A percentile compares a stretch with the other conserved stretches of the same genome.
Evolutionary conservation across 2,888 invertebrate species (phyloP).

Genomic region (Drepana falcataria): DNA sequence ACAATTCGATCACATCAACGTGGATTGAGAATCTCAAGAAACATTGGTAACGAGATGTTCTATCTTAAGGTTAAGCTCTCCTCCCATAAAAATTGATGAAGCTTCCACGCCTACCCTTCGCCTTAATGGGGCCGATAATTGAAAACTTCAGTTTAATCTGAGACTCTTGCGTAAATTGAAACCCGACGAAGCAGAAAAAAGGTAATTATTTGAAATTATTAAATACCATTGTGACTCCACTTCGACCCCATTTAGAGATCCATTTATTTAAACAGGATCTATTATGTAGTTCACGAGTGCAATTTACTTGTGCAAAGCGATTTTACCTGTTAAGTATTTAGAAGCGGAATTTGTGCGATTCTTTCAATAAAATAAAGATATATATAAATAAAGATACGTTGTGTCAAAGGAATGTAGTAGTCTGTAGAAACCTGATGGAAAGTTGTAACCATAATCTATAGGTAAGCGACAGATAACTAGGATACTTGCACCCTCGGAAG

Average conservation of each 20-base stretch:
- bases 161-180: constrained; percentile 56
- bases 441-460: too few species aligned
- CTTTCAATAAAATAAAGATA: too few species aligned
- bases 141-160: constrained; percentile 63
- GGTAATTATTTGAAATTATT: constrained; percentile 40
- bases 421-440: too few species aligned
- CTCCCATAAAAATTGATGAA: constrained; percentile 56
- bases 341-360: too few species aligned
- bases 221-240: constrained; percentile 24
- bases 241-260: neutral
- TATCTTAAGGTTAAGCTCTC: constrained; percentile 36
- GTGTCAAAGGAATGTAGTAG: too few species aligned
- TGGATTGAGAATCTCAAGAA: constrained; percentile 21
- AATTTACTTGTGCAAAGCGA: neutral
- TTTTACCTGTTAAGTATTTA: neutral
- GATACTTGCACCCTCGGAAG: too few species aligned
- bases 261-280: neutral
- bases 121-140: constrained; percentile 60
- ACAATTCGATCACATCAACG: constrained; percentile 15
- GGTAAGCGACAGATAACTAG: too few species aligned
- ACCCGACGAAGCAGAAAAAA: constrained; percentile 44
- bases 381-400: too few species aligned
- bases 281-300: neutral
- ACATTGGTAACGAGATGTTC: constrained; percentile 47
- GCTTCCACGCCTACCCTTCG: constrained; percentile 33